Conservation (phyloP, 2,888 invertebrate genomes). For the Xestia c-nigrum region DNA sequence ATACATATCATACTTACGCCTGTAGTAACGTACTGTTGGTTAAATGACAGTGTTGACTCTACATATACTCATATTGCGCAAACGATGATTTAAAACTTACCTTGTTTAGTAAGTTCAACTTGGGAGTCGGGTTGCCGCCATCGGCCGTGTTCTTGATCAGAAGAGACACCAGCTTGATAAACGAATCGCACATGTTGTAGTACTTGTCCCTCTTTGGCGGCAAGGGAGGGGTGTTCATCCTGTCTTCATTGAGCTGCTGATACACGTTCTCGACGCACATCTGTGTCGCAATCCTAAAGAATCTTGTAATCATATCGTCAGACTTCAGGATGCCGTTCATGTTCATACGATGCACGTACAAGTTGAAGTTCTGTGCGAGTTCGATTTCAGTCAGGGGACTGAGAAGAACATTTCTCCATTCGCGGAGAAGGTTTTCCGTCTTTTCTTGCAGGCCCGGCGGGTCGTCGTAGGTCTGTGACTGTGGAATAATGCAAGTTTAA, state of each 20-base stretch:
- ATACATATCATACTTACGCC: too few relatives aligned
- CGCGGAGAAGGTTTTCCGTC: conserved; percentile 97
- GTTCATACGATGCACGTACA: conserved; percentile 99
- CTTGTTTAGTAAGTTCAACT: conserved; percentile 99
- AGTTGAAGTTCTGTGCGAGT: conserved; percentile 96
- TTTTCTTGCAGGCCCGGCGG: conserved; percentile 98
- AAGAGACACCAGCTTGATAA: conserved; percentile 97
- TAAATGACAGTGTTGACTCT: background rate
- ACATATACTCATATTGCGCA: background rate
- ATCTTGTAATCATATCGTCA: conserved; percentile 98
- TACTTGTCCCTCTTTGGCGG: conserved; percentile 95
- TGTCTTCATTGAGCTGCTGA: conserved; percentile 94
- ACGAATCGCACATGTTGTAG: conserved; percentile 98
- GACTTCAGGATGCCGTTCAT: conserved; percentile 97
- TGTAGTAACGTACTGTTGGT: background rate
- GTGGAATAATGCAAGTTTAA: conserved; percentile 10
- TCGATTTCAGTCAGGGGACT: conserved; percentile 95
- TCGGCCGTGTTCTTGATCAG: conserved; percentile 99
- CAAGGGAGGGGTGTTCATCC: conserved; percentile 91
- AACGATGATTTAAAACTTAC: conserved; percentile 79
- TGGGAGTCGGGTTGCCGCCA: conserved; percentile 97
- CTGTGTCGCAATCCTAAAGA: conserved; percentile 99
- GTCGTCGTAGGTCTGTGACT: conserved; percentile 95
- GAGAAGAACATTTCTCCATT: conserved; percentile 98
- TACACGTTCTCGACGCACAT: conserved; percentile 99